Conservation (phyloP, 2,888 invertebrate species). For the Drosophila borealis region DNA sequence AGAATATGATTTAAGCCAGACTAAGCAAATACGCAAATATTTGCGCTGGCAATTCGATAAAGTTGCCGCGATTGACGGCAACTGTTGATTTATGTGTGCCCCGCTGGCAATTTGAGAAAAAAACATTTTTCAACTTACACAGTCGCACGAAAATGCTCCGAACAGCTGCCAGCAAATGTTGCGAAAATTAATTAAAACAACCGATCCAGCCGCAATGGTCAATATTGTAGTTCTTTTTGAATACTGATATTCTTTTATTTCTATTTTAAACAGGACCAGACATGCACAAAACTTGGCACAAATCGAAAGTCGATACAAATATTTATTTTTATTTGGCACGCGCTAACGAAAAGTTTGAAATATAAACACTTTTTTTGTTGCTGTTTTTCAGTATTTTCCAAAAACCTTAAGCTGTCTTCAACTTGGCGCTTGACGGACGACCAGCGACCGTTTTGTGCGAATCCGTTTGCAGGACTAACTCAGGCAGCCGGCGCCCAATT, state of each 20-base stretch:
- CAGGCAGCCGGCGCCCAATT: slow-evolving; percentile 44
- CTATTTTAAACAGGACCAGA: slow-evolving; percentile 33
- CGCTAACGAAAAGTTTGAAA: slow-evolving; percentile 3
- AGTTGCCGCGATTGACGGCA: slow-evolving; percentile 24
- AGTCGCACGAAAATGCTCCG: slow-evolving; percentile 12
- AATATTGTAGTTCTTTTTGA: slow-evolving; percentile 13
- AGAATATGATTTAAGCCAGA: slow-evolving; percentile 27
- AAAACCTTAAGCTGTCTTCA: slow-evolving; percentile 6
- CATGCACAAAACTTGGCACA: slow-evolving; percentile 39
- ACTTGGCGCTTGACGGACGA: slow-evolving; percentile 17
- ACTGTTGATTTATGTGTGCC: slow-evolving; percentile 40
- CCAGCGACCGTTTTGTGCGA: slow-evolving; percentile 61
- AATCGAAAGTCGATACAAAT: slow-evolving; percentile 25
- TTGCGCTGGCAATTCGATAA: slow-evolving; percentile 36
- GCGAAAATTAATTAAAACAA: slow-evolving; percentile 28
- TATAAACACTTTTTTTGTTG: slow-evolving; percentile 10
- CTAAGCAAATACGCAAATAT: slow-evolving; percentile 39
- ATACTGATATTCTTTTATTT: neutral
- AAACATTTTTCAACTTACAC: slow-evolving; percentile 47
- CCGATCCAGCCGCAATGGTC: slow-evolving; percentile 10
- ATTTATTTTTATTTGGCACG: slow-evolving; percentile 27
- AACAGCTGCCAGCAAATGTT: slow-evolving; percentile 43
- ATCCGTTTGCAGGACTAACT: slow-evolving; percentile 74
- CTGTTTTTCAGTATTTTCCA: slow-evolving; percentile 12
- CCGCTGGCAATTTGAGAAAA: slow-evolving; percentile 18